Base-by-base conservation (phyloP, 2,113 vertebrate genomes). In the Laticauda colubrina region DNA sequence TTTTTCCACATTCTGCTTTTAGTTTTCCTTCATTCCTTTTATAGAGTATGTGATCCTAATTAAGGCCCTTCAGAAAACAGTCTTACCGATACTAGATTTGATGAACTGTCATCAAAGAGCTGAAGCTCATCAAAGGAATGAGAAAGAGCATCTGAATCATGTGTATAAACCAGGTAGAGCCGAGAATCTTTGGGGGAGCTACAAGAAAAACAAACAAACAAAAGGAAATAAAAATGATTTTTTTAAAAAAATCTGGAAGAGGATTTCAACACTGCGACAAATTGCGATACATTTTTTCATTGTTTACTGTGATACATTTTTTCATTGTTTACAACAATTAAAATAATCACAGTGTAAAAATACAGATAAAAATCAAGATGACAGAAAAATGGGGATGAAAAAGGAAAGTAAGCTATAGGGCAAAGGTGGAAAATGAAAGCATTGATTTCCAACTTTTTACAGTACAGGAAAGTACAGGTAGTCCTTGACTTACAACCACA, bases 111-210 rank as follows among this genome's bases (percentile, higher is more conserved):
- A 3, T 99, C 98, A 0, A 98, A 97, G 43, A 99, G 97, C 89
- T 99, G 98, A 88, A 99, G 97, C 87, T 98, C 98, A 54, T 99
- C 98, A 24, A 98, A 98, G 29, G 98, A 98, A 94, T 97, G 98
- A 26, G 98, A 98, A 26, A 98, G 98, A 0, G 98, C 98, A 0
- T 97, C 97, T 0, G 98, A 98, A 95, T 99, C 98, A 0, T 98
- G 98, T 0, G 98, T 98, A 90, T 98, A 99, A 29, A 98, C 98
- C 2, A 99, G 97, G 93, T 98, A 99, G 89, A 99, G 98, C 56
- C 98, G 98, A 3, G 98, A 98, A 26, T 99, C 98, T 90, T 98
- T 97, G 0, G 98, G 98, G 26, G 98, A 99, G 94, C 98, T 99
- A 95, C 29, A n/a, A 21, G 14, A 75, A 55, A 53, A 12, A 14